Percentiles rank a stretch among this genome's conserved stretches.
Evolutionary conservation across 2,113 vertebrate species (phyloP).

Genomic region (Leptocoma aspasia): DNA sequence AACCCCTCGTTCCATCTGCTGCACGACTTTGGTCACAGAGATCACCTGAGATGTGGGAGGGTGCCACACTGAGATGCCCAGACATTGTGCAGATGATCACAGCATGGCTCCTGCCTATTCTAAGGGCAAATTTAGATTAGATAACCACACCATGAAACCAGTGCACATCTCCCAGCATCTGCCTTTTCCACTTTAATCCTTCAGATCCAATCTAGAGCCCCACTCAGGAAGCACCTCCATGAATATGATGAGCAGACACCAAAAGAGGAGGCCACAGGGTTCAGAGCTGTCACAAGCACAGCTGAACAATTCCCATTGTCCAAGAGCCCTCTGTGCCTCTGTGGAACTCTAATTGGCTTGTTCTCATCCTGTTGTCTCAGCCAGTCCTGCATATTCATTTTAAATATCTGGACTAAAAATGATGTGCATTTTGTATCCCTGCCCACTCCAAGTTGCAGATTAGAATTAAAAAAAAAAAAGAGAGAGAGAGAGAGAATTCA

Average conservation of each 20-base stretch:
- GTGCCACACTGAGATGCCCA: not conserved
- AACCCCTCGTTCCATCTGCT: not conserved
- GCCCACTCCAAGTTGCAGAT: not conserved
- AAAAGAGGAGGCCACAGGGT: not conserved
- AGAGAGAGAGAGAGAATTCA: not conserved
- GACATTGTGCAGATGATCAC: not conserved
- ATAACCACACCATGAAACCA: not conserved
- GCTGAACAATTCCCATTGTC: not conserved
- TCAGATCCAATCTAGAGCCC: not conserved
- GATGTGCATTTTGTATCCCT: not conserved
- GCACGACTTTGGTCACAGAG: not conserved
- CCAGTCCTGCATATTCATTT: not conserved
- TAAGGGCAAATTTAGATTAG: not conserved
- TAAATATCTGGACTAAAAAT: slow-evolving; percentile 43
- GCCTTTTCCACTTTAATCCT: not conserved
- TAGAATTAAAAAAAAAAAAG: not conserved
- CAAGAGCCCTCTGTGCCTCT: not conserved
- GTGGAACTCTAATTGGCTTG: not conserved
- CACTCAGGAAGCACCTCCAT: not conserved
- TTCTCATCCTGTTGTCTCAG: not conserved
- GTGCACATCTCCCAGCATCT: not conserved
- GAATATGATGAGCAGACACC: not conserved
- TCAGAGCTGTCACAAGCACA: not conserved
- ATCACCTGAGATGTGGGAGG: not conserved
- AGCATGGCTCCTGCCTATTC: not conserved